Evolutionary conservation across 2,888 invertebrate species (phyloP).

Genomic region (Ommatoiulus sabulosus): DNA sequence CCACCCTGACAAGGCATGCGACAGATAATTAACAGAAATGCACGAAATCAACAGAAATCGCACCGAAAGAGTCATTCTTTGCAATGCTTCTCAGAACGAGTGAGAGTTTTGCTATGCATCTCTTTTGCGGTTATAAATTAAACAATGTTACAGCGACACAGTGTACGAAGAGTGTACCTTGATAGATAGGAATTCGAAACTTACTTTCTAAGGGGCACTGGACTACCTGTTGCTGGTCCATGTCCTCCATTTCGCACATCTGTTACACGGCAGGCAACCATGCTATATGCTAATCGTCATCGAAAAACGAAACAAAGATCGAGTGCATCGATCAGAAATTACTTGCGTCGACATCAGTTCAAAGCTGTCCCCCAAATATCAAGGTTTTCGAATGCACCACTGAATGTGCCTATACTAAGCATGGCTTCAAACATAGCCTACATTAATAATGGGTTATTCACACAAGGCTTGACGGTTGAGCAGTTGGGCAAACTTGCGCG

Average conservation of each 20-base stretch:
- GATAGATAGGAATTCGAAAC: slow-evolving; percentile 47
- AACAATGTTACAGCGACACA: slow-evolving; percentile 18
- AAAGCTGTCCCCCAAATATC: not conserved
- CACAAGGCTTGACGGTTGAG: too few relatives aligned
- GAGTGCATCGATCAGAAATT: slow-evolving; percentile 20
- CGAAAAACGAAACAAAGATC: slow-evolving; percentile 51
- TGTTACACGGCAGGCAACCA: slow-evolving; percentile 96
- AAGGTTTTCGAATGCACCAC: not conserved
- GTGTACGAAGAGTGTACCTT: slow-evolving; percentile 18
- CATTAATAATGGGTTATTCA: not conserved
- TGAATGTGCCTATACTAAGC: not conserved
- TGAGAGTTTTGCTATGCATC: not conserved
- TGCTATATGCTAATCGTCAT: slow-evolving; percentile 85
- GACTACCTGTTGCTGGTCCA: slow-evolving; percentile 77
- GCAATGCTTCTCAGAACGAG: not conserved
- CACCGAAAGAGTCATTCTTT: not conserved
- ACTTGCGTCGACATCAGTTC: not conserved
- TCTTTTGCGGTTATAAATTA: not conserved
- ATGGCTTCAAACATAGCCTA: not conserved
- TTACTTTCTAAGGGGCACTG: slow-evolving; percentile 77
- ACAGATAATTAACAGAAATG: not conserved
- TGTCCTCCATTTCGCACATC: slow-evolving; percentile 88
- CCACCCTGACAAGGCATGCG: slow-evolving; percentile 25
- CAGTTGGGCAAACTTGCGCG: not conserved
- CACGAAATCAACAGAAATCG: not conserved